Conservation (phyloP, 1,140 invertebrate genomes). For the Papilio machaon region DNA sequence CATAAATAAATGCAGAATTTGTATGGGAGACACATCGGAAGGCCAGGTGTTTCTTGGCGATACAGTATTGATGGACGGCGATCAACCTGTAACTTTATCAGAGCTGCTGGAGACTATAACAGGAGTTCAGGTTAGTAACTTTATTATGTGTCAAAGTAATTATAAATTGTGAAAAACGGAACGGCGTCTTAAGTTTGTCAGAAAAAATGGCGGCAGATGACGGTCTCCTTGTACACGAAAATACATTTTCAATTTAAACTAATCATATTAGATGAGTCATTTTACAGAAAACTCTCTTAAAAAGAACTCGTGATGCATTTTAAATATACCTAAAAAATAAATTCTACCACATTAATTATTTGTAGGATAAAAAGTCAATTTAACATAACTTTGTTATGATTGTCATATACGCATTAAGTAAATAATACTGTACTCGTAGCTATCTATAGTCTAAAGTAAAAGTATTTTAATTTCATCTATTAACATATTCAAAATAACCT, state of each 20-base stretch:
- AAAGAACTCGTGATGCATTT: neutral
- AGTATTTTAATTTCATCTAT: no score
- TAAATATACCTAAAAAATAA: neutral
- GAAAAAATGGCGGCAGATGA: conserved; percentile 60
- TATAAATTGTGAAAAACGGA: conserved; percentile 72
- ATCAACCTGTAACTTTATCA: conserved; percentile 66
- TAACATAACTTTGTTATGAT: no score
- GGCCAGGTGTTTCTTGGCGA: conserved; percentile 72
- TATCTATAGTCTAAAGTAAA: no score
- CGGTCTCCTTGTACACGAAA: neutral
- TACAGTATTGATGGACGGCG: conserved; percentile 74
- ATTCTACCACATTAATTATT: no score
- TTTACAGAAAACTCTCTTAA: neutral
- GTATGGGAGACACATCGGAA: conserved; percentile 74
- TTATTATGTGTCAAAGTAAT: conserved; percentile 46
- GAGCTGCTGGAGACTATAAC: conserved; percentile 70
- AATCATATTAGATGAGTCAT: neutral
- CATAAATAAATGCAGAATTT: conserved; percentile 70
- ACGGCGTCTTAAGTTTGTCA: conserved; percentile 62
- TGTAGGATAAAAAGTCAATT: no score
- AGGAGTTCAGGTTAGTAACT: conserved; percentile 67
- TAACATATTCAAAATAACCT: no score
- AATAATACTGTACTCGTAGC: no score
- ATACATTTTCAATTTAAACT: neutral
- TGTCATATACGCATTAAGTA: no score